These are phyloP conservation scores for Sycophaga agraensis DNA, from an alignment of 1,140 invertebrate genomes.

Conservation along the genomic window DNA sequence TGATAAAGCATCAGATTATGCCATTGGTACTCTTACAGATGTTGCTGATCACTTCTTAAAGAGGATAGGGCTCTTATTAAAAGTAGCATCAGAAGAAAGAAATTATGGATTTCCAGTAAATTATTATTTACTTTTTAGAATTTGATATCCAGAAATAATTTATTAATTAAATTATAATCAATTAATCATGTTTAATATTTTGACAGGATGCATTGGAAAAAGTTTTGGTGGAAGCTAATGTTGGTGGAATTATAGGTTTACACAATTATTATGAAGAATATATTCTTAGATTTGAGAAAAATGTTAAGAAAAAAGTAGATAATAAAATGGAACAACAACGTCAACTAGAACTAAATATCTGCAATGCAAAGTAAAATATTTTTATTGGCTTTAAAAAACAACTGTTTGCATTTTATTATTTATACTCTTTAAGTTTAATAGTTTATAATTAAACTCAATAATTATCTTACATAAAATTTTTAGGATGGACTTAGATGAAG, in stretches of 20 bases:
- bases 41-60: conserved; percentile 59
- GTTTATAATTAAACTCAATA: conserved; percentile 3
- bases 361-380: conserved; percentile 41
- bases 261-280: conserved; percentile 61
- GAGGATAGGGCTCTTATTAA: conserved; percentile 58
- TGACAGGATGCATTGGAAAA: conserved; percentile 61
- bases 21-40: conserved; percentile 61
- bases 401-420: too few relatives aligned
- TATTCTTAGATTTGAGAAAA: conserved; percentile 57
- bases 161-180: background rate
- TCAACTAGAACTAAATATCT: conserved; percentile 48
- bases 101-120: conserved; percentile 61
- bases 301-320: conserved; percentile 54
- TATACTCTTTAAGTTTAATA: conserved; percentile 12
- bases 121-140: conserved; percentile 8
- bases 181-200: conserved; percentile 3
- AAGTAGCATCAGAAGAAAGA: conserved; percentile 59
- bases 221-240: conserved; percentile 60
- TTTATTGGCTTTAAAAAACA: background rate
- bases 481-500: conserved; percentile 53
- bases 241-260: conserved; percentile 57
- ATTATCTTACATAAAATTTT: conserved; percentile 24
- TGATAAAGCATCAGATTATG: conserved; percentile 56
- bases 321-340: conserved; percentile 56
- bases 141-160: conserved; percentile 1